Percentiles rank a stretch among this genome's conserved stretches.
These are phyloP conservation scores for Nomada ferruginata DNA, from an alignment of 2,888 invertebrate genomes.

Conservation along the genomic window DNA sequence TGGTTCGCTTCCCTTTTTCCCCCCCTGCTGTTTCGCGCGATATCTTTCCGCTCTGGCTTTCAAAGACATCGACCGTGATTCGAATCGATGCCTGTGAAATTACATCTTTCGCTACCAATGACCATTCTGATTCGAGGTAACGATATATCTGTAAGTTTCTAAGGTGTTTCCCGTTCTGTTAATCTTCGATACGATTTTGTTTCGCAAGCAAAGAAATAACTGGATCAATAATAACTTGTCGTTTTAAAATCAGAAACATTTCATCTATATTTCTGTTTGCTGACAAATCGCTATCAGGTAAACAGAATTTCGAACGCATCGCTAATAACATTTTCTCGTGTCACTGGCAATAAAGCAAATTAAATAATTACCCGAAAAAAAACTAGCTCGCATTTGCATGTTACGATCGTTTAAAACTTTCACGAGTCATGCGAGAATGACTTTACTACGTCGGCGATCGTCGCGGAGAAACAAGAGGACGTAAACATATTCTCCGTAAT, in stretches of 20 bases:
- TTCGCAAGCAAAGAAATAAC: too few species aligned
- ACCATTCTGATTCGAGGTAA: conserved; percentile 37
- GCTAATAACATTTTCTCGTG: not conserved
- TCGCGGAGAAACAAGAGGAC: not conserved
- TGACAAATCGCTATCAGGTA: too few species aligned
- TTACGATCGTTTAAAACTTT: not conserved
- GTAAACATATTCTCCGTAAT: not conserved
- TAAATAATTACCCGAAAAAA: too few species aligned
- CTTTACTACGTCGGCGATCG: not conserved
- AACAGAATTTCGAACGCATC: not conserved
- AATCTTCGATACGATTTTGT: too few species aligned
- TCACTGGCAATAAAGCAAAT: too few species aligned
- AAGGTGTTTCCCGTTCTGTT: too few species aligned
- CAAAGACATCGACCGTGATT: conserved; percentile 50
- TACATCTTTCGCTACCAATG: conserved; percentile 37
- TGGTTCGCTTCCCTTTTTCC: conserved; percentile 45
- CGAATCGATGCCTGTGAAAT: conserved; percentile 44
- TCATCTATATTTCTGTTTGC: too few species aligned
- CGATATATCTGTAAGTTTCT: too few species aligned
- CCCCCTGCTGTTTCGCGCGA: conserved; percentile 33
- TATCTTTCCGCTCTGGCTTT: conserved; percentile 28
- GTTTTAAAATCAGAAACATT: too few species aligned
- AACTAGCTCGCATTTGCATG: not conserved
- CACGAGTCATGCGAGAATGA: not conserved
- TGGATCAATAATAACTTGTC: too few species aligned